These are phyloP conservation scores for Proterorhinus semilunaris DNA, from an alignment of 2,113 vertebrate species.

Conservation along the genomic window DNA sequence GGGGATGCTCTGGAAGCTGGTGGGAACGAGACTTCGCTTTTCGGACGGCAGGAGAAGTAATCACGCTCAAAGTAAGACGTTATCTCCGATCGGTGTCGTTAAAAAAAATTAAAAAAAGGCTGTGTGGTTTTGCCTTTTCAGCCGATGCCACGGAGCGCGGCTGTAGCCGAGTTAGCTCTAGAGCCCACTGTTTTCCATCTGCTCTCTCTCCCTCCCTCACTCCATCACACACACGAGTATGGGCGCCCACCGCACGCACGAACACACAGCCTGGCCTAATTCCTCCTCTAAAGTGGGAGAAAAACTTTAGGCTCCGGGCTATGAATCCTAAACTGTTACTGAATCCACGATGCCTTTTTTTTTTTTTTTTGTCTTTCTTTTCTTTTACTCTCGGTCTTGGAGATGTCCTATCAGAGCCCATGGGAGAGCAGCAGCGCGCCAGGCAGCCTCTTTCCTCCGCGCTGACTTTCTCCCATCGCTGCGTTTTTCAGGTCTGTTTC, in stretches of 20 bases:
- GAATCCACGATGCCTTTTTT: constrained; percentile 43
- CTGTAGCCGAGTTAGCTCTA: constrained; percentile 38
- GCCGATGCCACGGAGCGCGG: constrained; percentile 37
- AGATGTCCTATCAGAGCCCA: constrained; percentile 27
- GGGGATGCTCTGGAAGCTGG: constrained; percentile 13
- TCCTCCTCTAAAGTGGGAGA: constrained; percentile 31
- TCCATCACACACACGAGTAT: constrained; percentile 14
- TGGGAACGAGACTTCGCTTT: not conserved
- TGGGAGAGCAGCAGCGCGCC: constrained; percentile 16
- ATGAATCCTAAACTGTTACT: constrained; percentile 30
- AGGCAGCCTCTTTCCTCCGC: constrained; percentile 4
- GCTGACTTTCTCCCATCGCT: constrained; percentile 18
- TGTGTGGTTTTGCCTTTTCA: constrained; percentile 24
- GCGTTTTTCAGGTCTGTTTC: constrained; percentile 19
- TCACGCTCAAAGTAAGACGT: constrained; percentile 20
- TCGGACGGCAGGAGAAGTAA: constrained; percentile 1
- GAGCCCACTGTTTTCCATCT: constrained; percentile 34
- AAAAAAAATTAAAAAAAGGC: not conserved
- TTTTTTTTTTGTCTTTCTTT: constrained; percentile 27
- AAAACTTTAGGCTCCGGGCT: constrained; percentile 36
- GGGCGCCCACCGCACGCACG: constrained; percentile 8
- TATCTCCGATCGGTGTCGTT: constrained; percentile 14
- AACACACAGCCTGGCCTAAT: constrained; percentile 37
- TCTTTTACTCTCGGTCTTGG: not conserved
- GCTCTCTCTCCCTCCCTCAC: constrained; percentile 9